Conservation (phyloP, 30 jellyfish, hydroid and myxozoan genomes). For the Haliclystus octoradiatus region DNA sequence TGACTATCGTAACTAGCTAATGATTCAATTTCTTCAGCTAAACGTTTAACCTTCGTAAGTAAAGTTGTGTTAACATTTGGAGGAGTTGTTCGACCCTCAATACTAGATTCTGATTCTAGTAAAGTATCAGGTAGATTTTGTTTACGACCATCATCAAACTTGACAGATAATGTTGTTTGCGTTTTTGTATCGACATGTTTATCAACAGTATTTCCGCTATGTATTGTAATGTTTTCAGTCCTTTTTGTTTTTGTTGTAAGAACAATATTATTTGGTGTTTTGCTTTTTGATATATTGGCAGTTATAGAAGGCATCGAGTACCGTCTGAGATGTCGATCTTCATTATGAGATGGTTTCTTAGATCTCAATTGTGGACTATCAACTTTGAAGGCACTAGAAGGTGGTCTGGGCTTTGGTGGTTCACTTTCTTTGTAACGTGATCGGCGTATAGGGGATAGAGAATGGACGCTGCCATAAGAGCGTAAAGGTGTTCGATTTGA, state of each 20-base stretch:
- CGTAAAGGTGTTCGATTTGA: background rate
- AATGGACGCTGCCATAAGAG: background rate
- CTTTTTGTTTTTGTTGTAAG: constrained; percentile 61
- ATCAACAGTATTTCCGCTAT: constrained; percentile 75
- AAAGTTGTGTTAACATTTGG: constrained; percentile 39
- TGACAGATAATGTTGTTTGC: constrained; percentile 77
- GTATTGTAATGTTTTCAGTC: constrained; percentile 70
- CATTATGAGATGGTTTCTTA: background rate
- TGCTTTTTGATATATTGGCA: background rate
- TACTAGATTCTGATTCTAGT: background rate
- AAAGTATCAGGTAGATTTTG: constrained; percentile 6
- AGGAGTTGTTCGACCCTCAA: constrained; percentile 27
- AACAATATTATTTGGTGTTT: constrained; percentile 21
- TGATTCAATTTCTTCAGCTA: constrained; percentile 84
- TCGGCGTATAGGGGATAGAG: background rate
- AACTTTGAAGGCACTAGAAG: background rate
- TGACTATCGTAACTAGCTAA: constrained; percentile 8
- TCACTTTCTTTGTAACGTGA: background rate
- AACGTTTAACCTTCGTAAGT: constrained; percentile 58
- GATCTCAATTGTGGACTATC: background rate
- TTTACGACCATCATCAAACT: constrained; percentile 28
- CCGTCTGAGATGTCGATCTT: background rate
- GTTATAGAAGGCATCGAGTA: background rate
- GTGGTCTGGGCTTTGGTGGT: background rate
- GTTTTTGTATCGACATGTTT: constrained; percentile 57